These are phyloP conservation scores for Watsonalla cultraria DNA, from an alignment of 2,888 invertebrate genomes.

Conservation along the genomic window DNA sequence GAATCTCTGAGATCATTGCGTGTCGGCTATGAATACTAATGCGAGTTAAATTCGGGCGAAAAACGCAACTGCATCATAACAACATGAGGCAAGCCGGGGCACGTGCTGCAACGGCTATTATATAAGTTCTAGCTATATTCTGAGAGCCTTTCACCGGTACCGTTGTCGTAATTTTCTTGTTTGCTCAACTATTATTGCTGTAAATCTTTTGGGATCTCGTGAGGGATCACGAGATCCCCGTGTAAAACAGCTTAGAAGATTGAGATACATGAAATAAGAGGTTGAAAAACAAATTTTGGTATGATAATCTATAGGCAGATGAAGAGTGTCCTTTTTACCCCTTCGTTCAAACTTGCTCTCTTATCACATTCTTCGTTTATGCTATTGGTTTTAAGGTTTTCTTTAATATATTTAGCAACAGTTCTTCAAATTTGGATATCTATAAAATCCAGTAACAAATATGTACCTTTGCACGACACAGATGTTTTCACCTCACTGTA, in stretches of 20 bases:
- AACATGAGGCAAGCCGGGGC: conserved; percentile 27
- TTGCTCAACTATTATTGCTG: conserved; percentile 43
- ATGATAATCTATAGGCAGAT: no score
- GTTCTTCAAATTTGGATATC: no score
- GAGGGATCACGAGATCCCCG: conserved; percentile 41
- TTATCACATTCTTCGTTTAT: no score
- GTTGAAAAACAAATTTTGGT: no score
- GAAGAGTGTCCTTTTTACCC: no score
- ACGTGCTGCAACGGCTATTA: conserved; percentile 29
- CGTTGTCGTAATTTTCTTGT: conserved; percentile 55
- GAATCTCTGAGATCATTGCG: conserved; percentile 33
- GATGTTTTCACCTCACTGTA: no score
- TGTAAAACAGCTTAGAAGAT: conserved; percentile 2
- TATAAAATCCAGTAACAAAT: no score
- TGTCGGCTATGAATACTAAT: conserved; percentile 30
- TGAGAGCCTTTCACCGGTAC: conserved; percentile 55
- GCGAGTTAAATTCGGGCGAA: conserved; percentile 13
- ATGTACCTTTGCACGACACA: no score
- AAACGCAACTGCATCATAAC: conserved; percentile 26
- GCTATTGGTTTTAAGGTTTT: no score
- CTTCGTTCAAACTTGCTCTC: no score
- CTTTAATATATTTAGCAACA: no score
- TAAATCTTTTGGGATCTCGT: conserved; percentile 34
- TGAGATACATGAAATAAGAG: no score
- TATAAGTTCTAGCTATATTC: conserved; percentile 48